Conservation (phyloP, 2,113 vertebrate species). For the Conger conger region DNA sequence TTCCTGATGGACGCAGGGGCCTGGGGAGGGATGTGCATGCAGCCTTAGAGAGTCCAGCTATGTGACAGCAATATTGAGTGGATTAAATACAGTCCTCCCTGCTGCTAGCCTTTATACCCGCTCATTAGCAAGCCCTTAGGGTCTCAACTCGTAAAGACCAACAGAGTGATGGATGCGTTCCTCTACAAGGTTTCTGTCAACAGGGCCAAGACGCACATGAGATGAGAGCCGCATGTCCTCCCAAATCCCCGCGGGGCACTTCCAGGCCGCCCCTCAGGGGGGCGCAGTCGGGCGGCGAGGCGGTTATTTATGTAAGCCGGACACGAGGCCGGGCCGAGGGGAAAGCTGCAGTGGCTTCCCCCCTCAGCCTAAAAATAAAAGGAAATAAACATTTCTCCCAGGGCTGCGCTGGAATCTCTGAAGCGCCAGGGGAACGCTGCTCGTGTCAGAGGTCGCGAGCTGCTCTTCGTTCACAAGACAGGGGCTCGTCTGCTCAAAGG, state of each 20-base stretch:
- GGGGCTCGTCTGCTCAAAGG: conserved; percentile 46
- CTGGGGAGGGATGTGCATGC: not conserved
- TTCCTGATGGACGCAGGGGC: not conserved
- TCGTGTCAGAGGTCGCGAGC: conserved; percentile 9
- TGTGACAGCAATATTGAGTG: conserved; percentile 26
- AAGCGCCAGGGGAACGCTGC: conserved; percentile 59
- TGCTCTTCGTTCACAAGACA: conserved; percentile 43
- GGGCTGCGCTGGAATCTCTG: conserved; percentile 45
- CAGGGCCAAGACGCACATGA: not conserved
- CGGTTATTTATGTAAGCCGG: not conserved
- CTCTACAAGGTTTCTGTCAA: not conserved
- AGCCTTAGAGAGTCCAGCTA: conserved; percentile 11
- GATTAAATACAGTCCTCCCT: conserved; percentile 19
- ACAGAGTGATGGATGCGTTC: conserved; percentile 13
- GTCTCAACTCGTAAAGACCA: conserved; percentile 26
- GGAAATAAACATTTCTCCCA: conserved; percentile 27
- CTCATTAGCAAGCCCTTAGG: conserved; percentile 34
- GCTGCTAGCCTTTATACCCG: conserved; percentile 16
- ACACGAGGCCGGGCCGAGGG: conserved; percentile 14
- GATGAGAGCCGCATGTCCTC: not conserved
- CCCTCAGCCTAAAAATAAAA: conserved; percentile 52
- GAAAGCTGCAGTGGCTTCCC: conserved; percentile 38
- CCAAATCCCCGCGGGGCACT: not conserved
- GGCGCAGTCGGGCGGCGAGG: conserved; percentile 21
- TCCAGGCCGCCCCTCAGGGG: conserved; percentile 3